phyloP scores from a whole-genome alignment of 2,797 vertebrate genomes.

The Buphagus erythrorhynchus region DNA sequence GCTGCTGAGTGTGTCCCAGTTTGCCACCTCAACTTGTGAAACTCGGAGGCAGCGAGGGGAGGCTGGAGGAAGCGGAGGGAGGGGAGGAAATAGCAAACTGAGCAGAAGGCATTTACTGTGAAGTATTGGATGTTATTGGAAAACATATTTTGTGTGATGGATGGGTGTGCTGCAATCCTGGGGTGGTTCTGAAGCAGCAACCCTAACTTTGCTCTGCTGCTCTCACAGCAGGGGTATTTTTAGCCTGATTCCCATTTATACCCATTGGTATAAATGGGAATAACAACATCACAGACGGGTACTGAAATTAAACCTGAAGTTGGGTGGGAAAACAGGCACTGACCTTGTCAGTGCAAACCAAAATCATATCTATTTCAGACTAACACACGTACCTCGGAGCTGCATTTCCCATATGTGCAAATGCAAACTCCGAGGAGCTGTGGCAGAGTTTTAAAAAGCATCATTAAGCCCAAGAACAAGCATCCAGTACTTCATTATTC shows the following conservation, averaged over 20 bases:
- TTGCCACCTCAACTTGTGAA: neutral
- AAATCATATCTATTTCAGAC: constrained; percentile 3
- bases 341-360: constrained; percentile 41
- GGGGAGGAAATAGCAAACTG: neutral
- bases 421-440: neutral
- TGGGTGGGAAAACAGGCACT: constrained; percentile 30
- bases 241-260: constrained; percentile 41
- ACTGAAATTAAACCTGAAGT: constrained; percentile 44
- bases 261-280: neutral
- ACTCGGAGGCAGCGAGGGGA: neutral
- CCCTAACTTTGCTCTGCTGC: neutral
- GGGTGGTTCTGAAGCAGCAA: neutral
- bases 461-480: neutral
- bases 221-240: constrained; percentile 18
- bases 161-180: neutral
- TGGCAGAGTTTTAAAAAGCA: neutral
- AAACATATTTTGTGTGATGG: neutral
- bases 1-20: neutral
- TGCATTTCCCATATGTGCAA: neutral
- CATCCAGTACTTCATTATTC: neutral
- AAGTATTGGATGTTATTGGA: neutral
- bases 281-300: neutral
- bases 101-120: constrained; percentile 11
- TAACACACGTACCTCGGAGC: neutral
- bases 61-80: neutral